Evolutionary conservation across 35 echinoderm and acorn worm genomes (phyloP), one percentile per base, ranked within the genome.

Genomic region (Ophiothrix spiculata): DNA sequence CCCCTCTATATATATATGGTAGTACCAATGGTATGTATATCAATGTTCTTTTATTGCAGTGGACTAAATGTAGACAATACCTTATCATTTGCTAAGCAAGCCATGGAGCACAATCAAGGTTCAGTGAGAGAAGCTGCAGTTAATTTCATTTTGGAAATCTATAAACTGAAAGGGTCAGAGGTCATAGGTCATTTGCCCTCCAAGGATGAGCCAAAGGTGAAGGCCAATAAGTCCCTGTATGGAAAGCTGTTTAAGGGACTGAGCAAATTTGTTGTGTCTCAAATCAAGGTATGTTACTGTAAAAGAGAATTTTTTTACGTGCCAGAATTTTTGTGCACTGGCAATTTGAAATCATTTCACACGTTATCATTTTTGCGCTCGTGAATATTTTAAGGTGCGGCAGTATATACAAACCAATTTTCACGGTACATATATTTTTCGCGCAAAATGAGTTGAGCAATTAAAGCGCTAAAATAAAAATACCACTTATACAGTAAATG

Each of bases 231-330:
- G 38, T 84, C 95, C 35, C 88, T 98, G 8, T 98, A 98, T 33
- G 31, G 37, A 28, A 87, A 87, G 73, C 90, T 98, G 45, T 98
- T 94, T 79, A 85, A 98, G 42, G 95, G 88, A 37, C 76, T 98
- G 36, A 85, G 93, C 78, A 94, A 82, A 82, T 88, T 91, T 40
- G 95, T 93, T 82, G 95, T 91, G 2, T 93, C 91, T 81, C 95
- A 91, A 36, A 93, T 91, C 31, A 91, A 86, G 80, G 81, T 80
- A 77, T 91, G 93, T 81, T n/a, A n/a, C n/a, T n/a, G n/a, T n/a
- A n/a, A n/a, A n/a, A n/a, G n/a, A n/a, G n/a, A n/a, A n/a, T n/a
- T n/a, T n/a, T n/a, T n/a, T n/a, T n/a, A n/a, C n/a, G n/a, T n/a
- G n/a, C n/a, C n/a, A n/a, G n/a, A n/a, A n/a, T n/a, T n/a, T n/a